Base-by-base conservation (phyloP, 2,113 vertebrate genomes). In the Myrmecobius fasciatus region DNA sequence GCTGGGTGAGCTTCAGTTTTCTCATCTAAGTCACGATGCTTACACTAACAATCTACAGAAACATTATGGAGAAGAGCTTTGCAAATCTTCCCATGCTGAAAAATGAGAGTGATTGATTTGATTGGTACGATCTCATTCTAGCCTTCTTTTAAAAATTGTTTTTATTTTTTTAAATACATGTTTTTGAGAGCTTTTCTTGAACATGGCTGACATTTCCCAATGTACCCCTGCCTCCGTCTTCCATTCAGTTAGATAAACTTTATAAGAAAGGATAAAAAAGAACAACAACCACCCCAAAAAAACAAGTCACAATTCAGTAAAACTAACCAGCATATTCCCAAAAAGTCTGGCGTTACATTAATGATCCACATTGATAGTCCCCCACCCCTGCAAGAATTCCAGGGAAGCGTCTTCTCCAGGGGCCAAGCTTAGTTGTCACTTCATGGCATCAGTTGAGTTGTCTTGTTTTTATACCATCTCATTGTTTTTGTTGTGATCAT, bases 21-120 rank as follows among this genome's bases (percentile, higher is more conserved):
- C 89, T 93, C 52, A 52, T 96, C n/a, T 91, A 95, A 96, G 91
- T 53, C n/a, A 93, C 75, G 91, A 90, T 83, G 49, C 4, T 67
- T 17, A 12, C 31, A 67, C 31, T 67, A 36, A 67, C 60, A 67
- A 31, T 67, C 17, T 4, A 36, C 14, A 67, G 28, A 6, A 43
- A 22, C 22, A 17, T 75, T 43, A 43, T 43, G 14, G 60, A 3
- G 36, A 67, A 17, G 60, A 67, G 12, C 36, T 43, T 75, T 75
- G 36, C 22, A 75, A 22, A 22, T 22, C 17, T 75, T n/a, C 28
- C 36, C 36, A 20, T 75, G 36, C 67, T 43, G 20, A 75, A 36
- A 75, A 75, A 75, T 22, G 60, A 17, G 67, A n/a, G 6, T 8
- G 17, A 43, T 43, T 67, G 36, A n/a, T n/a, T 31, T 43, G 22